Base-by-base conservation (phyloP, 2,888 invertebrate species). In the Acleris emargana region DNA sequence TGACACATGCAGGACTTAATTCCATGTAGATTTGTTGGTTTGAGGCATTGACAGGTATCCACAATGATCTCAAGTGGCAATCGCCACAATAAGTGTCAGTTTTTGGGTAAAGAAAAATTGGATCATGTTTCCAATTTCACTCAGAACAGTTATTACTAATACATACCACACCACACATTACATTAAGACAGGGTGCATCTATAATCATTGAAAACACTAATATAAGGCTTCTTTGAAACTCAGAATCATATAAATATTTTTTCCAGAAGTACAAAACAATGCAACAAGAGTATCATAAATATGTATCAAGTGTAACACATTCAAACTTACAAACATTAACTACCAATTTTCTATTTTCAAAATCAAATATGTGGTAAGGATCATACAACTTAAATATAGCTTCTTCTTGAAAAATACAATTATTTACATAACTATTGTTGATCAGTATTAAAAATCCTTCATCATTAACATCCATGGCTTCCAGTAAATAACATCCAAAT, bases 251-350 rank as follows among this genome's bases (percentile, higher is more conserved):
- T 16, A 13, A 16, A 13, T 43, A n/a, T 13, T 5, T 5, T 43
- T 43, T 13, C 43, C 1, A 2, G n/a, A 6, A 43, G 2, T 3
- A 16, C n/a, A 43, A 45, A 17, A 17, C 7, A 45, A 45, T 7
- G 5, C 5, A 45, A n/a, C 17, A n/a, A 45, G 6, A n/a, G 7
- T 45, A n/a, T n/a, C 5, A 45, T 45, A 17, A 45, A n/a, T 7
- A 17, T 45, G 6, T 45, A 45, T 54, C 54, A 22, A 69, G 68
- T 6, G 63, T 67, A 38, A 76, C 61, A 79, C 79, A 82, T 75
- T 90, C 87, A 83, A 87, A 91, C 71, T 89, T 93, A 73, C 80
- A 82, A 47, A 89, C 86, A 83, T 91, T 90, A 1, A 87, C 70
- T 62, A 92, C 75, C 18, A 90, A 49, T 68, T 84, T 86, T 72